phyloP scores from a whole-genome alignment of 2,888 invertebrate genomes.

The Biston betularia region DNA sequence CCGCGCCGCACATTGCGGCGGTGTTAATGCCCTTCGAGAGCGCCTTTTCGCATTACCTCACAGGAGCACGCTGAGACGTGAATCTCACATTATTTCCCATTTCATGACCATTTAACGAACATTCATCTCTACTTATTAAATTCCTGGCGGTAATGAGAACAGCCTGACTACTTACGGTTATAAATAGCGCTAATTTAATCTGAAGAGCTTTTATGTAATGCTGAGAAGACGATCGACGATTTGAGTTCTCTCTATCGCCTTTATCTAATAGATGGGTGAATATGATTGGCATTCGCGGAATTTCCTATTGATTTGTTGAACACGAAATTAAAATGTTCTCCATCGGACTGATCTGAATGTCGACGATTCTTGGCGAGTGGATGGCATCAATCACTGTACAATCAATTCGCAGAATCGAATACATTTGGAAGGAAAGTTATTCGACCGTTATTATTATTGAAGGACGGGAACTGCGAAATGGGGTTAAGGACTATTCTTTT shows the following conservation, averaged over 20 bases:
- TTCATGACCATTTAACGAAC: constrained; percentile 21
- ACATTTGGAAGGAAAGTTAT: constrained; percentile 31
- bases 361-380: constrained; percentile 45
- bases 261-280: constrained; percentile 17
- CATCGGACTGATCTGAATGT: constrained; percentile 26
- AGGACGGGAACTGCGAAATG: constrained; percentile 24
- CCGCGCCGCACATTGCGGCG: constrained; percentile 55
- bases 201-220: constrained; percentile 25
- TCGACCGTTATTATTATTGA: constrained; percentile 28
- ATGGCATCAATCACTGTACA: constrained; percentile 54
- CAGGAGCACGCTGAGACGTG: constrained; percentile 27
- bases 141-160: constrained; percentile 31
- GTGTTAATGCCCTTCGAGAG: constrained; percentile 62
- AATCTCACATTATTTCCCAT: constrained; percentile 27
- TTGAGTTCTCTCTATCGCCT: constrained; percentile 11
- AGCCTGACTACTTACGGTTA: constrained; percentile 16
- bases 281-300: constrained; percentile 34
- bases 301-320: constrained; percentile 36
- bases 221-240: constrained; percentile 8
- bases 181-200: constrained; percentile 29
- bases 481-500: constrained; percentile 24
- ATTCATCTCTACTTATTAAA: constrained; percentile 37
- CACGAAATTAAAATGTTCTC: constrained; percentile 38
- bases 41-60: constrained; percentile 44
- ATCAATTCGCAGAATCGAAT: constrained; percentile 50